Evolutionary conservation across 1,140 invertebrate genomes (phyloP).

Genomic region (Leguminivora glycinivorella): DNA sequence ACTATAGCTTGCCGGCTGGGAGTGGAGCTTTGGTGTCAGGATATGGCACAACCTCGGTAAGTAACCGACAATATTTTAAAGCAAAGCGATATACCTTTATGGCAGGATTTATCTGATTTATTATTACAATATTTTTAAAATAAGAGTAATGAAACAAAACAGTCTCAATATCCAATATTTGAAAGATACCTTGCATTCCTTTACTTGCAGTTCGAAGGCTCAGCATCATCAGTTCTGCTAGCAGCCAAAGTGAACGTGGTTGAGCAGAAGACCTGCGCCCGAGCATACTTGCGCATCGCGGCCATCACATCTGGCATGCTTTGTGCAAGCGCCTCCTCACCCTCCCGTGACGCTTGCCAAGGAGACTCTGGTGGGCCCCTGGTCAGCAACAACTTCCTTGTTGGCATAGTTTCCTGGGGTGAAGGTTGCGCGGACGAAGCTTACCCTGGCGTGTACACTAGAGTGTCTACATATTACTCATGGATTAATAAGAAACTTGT

Average conservation of each 20-base stretch:
- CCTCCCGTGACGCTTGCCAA: constrained; percentile 80
- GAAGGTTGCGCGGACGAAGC: constrained; percentile 83
- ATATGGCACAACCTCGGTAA: constrained; percentile 64
- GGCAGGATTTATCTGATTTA: too few relatives aligned
- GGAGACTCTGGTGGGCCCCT: constrained; percentile 85
- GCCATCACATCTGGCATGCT: constrained; percentile 63
- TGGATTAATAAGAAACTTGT: constrained; percentile 51
- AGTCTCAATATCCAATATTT: too few relatives aligned
- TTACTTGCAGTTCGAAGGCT: constrained; percentile 52
- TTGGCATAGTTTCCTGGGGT: constrained; percentile 87
- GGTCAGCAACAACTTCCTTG: constrained; percentile 71
- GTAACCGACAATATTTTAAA: constrained; percentile 29
- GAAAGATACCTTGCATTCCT: neutral
- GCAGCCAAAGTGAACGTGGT: constrained; percentile 61
- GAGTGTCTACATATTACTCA: constrained; percentile 78
- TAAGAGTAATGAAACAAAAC: too few relatives aligned
- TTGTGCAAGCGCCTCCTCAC: constrained; percentile 57
- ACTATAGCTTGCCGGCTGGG: constrained; percentile 43
- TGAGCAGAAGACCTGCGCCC: constrained; percentile 46
- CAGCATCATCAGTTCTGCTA: constrained; percentile 47
- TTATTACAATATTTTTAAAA: too few relatives aligned
- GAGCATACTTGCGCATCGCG: constrained; percentile 56
- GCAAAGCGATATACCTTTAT: too few relatives aligned
- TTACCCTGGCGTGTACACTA: constrained; percentile 90
- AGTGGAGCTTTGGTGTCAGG: constrained; percentile 64